Base-by-base conservation (phyloP, 2,888 invertebrate species). In the Notodonta ziczac region DNA sequence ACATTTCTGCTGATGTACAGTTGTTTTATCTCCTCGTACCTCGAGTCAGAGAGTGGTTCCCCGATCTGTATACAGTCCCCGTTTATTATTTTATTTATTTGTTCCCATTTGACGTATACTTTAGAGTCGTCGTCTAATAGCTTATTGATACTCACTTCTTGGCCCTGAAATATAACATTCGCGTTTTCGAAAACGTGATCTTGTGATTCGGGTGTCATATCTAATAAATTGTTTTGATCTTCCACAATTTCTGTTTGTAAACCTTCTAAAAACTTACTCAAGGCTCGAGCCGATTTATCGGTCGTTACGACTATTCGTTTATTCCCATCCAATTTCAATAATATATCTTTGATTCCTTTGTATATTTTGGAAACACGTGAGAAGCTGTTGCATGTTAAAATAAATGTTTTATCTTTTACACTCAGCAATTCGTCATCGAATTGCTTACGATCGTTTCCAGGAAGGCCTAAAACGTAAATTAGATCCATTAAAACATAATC, bases 41-140 rank as follows among this genome's bases (percentile, higher is more conserved):
- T 59, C 13, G 14, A 5, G 60, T 60, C 52, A 7, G 48, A 46
- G 0, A 55, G 54, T 8, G 63, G 32, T 42, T 56, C n/a, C 9
- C 63, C 42, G 4, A 67, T 1, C 54, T 12, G 8, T 14, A 67
- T 52, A 7, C n/a, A 0, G 32, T 67, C 63, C 12, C 67, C 57
- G 10, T 59, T 60, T n/a, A 66, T 40, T n/a, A 68, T 56, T 63
- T 57, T 64, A 14, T 59, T 57, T 1, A 68, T 58, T 12, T 67
- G 32, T 1, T 39, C 59, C 42, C 60, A 66, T 56, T 66, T 55
- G 5, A 72, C 52, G 48, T 13, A 62, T 9, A 40, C 13, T 5
- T 32, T 54, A n/a, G 61, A 44, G n/a, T 50, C 32, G 0, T 61
- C 53, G n/a, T 72, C 63, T 4, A 65, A 4, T 5, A 72, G 14